Evolutionary conservation across 1,140 invertebrate genomes (phyloP), one percentile per base, ranked within the genome.

Genomic region (Neomicropteryx cornuta): DNA sequence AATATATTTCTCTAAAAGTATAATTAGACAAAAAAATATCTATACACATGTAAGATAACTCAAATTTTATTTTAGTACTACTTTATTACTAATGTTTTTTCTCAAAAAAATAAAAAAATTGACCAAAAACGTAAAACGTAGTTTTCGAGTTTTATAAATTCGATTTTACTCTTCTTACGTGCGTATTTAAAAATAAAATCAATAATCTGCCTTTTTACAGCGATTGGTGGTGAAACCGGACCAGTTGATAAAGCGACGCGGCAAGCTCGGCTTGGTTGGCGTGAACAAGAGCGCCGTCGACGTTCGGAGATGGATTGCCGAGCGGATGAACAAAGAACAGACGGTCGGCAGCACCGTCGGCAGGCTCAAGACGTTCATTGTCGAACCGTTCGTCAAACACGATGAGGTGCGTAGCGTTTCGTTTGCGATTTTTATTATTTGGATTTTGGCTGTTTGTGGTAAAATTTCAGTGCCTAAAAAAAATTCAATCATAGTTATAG

Each of bases 171-270:
- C 13, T 23, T 36, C 20, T 3, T 2, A 5, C 16, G n/a, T 16
- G 4, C n/a, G 20, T 14, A 4, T 1, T 22, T 31, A 18, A 20
- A 30, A 20, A 10, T 33, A 11, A 33, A 18, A 28, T 32, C n/a
- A 18, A 10, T 31, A n/a, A 23, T 2, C 13, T 31, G 5, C 17
- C 30, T 20, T 28, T n/a, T 20, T 18, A 4, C 63, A 89, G 83
- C 77, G 78, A 64, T 66, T 98, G 34, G 95, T 99, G 4, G 94
- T 95, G 3, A 99, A 99, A 60, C 96, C 95, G 1, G 96, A 99
- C 71, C 96, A 99, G 68, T 70, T 99, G 56, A 99, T 99, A 51
- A 99, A 99, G 65, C 72, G 96, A 18, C 77, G 96, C 36, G 96
- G 96, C 31, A 99, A 99, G 61, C 76, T 99, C 16, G 94, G 94